Evolutionary conservation across 2,888 invertebrate species (phyloP), one percentile per base, ranked within the genome.

Genomic region (Melanostoma scalare): DNA sequence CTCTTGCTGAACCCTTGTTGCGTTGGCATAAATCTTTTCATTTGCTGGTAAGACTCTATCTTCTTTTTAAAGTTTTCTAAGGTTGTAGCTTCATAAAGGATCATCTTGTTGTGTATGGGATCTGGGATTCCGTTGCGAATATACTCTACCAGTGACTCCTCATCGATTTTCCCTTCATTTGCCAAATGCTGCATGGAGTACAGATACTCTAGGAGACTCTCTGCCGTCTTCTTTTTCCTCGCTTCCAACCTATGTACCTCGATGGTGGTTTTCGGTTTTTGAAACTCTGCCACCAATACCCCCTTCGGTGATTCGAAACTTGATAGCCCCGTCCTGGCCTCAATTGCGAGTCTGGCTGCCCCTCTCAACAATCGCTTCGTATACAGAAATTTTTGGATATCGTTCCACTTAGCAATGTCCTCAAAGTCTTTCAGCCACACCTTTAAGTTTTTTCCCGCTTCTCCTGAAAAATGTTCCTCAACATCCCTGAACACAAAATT

Each of bases 381-480:
- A 10, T 48, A 71, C 3, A 71, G 4, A 58, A 48, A 71, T 46
- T 71, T 71, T 48, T 71, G 58, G 9, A 48, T 48, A 20, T 71
- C 69, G 44, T 30, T 58, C 68, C 68, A 68, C 30, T 36, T n/a
- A 38, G 60, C 60, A 10, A 31, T 60, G 33, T 38, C 60, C 20
- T 60, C 60, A 40, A 60, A 60, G 42, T 40, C 42, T 31, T 61
- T 46, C 3, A 61, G 30, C 61, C 61, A 61, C 4, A 46, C 10
- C 30, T 20, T 46, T 1, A 61, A 30, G 4, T 61, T 46, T 61
- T 61, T 44, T 3, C 61, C 61, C 3, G 61, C n/a, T 46, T 61
- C 46, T 5, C 61, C 61, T 6, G 44, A 44, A n/a, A 44, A 44
- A 44, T 44, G 44, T 44, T 44, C 44, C n/a, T 44, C 44, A 4